Evolutionary conservation across 2,888 invertebrate genomes (phyloP).

Genomic region (Acleris laterana): DNA sequence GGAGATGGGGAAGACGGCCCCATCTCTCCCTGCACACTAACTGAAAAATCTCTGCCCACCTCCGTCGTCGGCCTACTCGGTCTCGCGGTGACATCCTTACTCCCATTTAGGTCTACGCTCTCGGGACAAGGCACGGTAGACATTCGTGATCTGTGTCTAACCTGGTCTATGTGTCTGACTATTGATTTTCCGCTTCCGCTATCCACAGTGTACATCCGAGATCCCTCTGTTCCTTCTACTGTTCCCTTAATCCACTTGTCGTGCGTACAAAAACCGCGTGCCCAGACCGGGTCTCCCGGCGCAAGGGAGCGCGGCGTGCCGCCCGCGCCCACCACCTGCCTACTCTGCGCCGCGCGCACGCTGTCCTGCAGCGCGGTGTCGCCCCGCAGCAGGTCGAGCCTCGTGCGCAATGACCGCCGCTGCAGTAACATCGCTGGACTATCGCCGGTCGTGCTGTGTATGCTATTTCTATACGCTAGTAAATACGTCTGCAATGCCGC

Average conservation of each 20-base stretch:
- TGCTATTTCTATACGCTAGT: constrained; percentile 36
- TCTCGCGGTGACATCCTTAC: neutral
- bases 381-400: constrained; percentile 21
- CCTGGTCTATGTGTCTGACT: constrained; percentile 13
- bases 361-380: neutral
- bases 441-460: constrained; percentile 35
- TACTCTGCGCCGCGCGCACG: constrained; percentile 1
- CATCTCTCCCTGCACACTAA: too few species aligned
- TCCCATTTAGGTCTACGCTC: neutral
- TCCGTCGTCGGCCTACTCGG: neutral
- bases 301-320: neutral
- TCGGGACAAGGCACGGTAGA: constrained; percentile 13
- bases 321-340: neutral
- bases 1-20: neutral
- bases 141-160: constrained; percentile 14
- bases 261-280: neutral
- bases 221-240: neutral
- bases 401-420: constrained; percentile 16
- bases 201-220: neutral
- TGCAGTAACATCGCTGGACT: constrained; percentile 34
- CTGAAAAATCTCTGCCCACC: neutral
- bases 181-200: neutral
- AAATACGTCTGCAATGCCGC: constrained; percentile 35
- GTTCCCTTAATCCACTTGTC: constrained; percentile 13
- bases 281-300: neutral